Evolutionary conservation across 2,113 vertebrate species (phyloP).

Genomic region (Nyctibius bracteatus): DNA sequence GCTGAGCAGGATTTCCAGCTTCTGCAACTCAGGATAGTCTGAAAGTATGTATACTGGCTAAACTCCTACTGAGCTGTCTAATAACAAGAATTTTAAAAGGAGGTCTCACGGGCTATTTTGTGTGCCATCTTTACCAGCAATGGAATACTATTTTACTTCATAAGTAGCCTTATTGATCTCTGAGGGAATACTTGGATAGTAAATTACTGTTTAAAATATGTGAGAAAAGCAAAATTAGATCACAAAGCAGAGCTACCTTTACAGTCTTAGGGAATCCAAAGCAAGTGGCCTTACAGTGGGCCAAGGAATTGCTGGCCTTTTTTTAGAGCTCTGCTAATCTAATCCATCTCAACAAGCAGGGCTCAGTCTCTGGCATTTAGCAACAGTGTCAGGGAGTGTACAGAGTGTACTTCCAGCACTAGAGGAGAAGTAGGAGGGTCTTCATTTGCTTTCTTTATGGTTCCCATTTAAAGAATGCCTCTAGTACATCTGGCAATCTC

Average conservation of each 20-base stretch:
- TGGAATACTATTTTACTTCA: not conserved
- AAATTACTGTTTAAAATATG: not conserved
- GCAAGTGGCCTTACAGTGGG: not conserved
- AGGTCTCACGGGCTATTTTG: not conserved
- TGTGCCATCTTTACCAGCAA: not conserved
- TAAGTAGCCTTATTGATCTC: not conserved
- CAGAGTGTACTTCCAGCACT: constrained; percentile 29
- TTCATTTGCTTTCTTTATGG: not conserved
- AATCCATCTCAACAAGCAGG: not conserved
- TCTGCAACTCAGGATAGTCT: not conserved
- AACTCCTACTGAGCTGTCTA: not conserved
- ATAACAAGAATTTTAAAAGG: not conserved
- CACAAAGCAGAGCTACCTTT: not conserved
- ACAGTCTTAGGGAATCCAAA: not conserved
- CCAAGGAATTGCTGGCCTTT: not conserved
- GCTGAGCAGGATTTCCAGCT: not conserved
- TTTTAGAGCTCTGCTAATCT: not conserved
- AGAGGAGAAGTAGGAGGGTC: not conserved
- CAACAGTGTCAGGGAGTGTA: not conserved
- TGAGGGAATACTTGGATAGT: not conserved
- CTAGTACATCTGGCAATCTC: not conserved
- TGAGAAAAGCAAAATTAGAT: not conserved
- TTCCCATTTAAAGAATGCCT: not conserved
- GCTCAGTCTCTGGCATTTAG: not conserved
- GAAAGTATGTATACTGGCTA: not conserved